Conservation (phyloP, 2,888 invertebrate species). For the Podabrus alpinus region DNA sequence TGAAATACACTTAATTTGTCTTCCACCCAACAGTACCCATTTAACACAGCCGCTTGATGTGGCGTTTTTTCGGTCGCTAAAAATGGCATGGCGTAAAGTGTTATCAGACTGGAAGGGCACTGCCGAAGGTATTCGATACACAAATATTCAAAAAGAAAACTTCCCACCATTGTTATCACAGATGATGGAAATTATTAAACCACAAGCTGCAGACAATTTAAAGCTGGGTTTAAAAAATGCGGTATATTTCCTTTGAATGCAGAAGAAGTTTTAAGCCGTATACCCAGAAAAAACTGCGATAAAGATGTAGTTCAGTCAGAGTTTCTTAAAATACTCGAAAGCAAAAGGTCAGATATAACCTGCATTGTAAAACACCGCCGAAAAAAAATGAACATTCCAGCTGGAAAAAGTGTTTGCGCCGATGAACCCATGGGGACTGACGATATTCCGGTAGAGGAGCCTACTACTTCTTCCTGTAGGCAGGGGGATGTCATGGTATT, state of each 20-base stretch:
- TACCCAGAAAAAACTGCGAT: too few species aligned
- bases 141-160: neutral
- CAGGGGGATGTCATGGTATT: too few species aligned
- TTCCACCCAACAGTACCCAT: slow-evolving; percentile 41
- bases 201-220: neutral
- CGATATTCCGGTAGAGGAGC: too few species aligned
- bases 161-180: neutral
- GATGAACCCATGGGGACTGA: too few species aligned
- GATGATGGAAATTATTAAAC: neutral
- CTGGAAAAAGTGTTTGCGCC: too few species aligned
- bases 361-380: too few species aligned
- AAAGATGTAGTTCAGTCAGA: too few species aligned
- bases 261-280: too few species aligned
- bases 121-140: neutral
- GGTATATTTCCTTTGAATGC: neutral
- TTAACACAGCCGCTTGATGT: slow-evolving; percentile 36
- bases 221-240: neutral
- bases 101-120: slow-evolving; percentile 2
- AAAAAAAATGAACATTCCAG: too few species aligned
- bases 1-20: slow-evolving; percentile 40
- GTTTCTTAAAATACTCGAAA: too few species aligned
- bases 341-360: too few species aligned
- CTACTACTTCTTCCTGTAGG: too few species aligned
- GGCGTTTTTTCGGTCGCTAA: slow-evolving; percentile 28
- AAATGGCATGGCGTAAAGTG: slow-evolving; percentile 17